phyloP scores from a whole-genome alignment of 2,113 vertebrate genomes.

The Stictonetta naevosa region DNA sequence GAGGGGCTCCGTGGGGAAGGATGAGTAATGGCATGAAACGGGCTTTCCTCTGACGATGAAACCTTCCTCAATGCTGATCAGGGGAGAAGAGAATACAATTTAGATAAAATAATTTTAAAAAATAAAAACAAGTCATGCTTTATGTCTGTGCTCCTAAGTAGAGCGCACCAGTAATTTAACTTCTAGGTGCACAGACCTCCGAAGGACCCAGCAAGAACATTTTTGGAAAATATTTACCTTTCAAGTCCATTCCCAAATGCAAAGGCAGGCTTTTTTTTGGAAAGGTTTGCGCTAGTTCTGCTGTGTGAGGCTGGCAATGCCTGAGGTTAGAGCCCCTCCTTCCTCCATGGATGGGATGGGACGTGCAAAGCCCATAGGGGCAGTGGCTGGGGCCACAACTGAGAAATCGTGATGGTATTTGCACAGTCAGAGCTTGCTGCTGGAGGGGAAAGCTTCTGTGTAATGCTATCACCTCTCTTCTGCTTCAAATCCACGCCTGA shows the following conservation, averaged over 20 bases:
- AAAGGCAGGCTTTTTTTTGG: neutral
- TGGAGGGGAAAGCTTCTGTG: neutral
- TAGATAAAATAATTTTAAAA: neutral
- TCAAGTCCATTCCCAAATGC: neutral
- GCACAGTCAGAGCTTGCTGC: neutral
- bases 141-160: neutral
- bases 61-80: neutral
- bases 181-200: neutral
- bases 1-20: neutral
- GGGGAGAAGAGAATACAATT: neutral
- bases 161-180: neutral
- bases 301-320: neutral
- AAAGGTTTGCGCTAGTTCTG: neutral
- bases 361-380: fast-evolving
- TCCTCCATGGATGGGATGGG: neutral
- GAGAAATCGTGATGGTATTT: neutral
- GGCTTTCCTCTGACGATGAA: neutral
- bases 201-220: neutral
- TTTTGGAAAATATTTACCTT: neutral
- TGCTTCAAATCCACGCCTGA: neutral
- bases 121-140: neutral
- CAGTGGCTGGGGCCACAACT: too few relatives aligned
- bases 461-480: neutral
- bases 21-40: neutral
- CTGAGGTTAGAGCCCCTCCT: neutral